A percentile compares a stretch with the other conserved stretches of the same genome.
Conservation (phyloP, 2,888 invertebrate genomes). For the Epistrophe grossulariae region DNA sequence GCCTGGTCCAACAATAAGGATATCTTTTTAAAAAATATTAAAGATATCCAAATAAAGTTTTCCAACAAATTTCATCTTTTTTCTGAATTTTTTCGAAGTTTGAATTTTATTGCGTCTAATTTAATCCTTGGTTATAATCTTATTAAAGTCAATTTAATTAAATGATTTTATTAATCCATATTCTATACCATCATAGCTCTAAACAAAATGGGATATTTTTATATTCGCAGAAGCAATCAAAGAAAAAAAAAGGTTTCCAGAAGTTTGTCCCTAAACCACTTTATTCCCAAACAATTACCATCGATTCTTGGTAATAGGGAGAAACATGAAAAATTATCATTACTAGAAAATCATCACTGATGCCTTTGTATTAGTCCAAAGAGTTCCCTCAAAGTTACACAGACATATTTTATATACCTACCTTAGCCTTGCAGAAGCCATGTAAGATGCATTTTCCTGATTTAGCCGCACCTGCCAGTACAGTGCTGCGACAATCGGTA, state of each 20-base stretch:
- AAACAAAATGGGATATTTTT: neutral
- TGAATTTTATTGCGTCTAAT: too few species aligned
- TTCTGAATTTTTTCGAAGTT: too few species aligned
- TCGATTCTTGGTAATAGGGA: conserved; percentile 71
- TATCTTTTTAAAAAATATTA: too few species aligned
- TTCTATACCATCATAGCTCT: neutral
- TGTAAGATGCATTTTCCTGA: conserved; percentile 67
- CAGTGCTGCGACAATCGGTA: conserved; percentile 68
- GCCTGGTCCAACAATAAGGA: too few species aligned
- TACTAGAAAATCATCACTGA: conserved; percentile 70
- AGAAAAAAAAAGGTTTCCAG: conserved; percentile 11
- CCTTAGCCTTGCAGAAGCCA: neutral
- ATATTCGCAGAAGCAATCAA: conserved; percentile 13
- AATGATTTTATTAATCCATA: too few species aligned
- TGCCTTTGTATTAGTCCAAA: conserved; percentile 2
- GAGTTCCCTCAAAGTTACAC: conserved; percentile 19
- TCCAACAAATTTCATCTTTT: too few species aligned
- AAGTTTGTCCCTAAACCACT: conserved; percentile 32
- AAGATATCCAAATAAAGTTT: too few species aligned
- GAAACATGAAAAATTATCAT: conserved; percentile 73
- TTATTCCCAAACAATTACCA: conserved; percentile 69
- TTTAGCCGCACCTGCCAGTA: conserved; percentile 69
- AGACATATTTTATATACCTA: neutral
- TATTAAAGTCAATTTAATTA: too few species aligned
- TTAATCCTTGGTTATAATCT: too few species aligned